Evolutionary conservation across 2,888 invertebrate genomes (phyloP).

Genomic region (Endotricha flammealis): DNA sequence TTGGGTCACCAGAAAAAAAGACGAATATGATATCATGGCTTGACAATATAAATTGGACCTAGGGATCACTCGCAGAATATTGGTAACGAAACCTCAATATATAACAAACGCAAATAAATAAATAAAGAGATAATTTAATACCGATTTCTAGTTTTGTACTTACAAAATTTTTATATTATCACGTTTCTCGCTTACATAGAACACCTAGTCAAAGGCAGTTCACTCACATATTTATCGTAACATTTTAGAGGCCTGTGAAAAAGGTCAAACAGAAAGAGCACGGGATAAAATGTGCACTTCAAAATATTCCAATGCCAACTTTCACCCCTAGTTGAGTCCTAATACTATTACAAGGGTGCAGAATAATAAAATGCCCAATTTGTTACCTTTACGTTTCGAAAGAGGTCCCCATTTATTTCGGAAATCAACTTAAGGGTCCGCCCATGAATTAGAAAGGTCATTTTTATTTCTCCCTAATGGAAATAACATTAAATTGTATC

Average conservation of each 20-base stretch:
- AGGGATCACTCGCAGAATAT: too few species aligned
- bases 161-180: too few species aligned
- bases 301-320: slow-evolving; percentile 27
- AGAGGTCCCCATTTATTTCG: slow-evolving; percentile 44
- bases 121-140: slow-evolving; percentile 9
- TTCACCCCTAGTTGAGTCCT: slow-evolving; percentile 35
- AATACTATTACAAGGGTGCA: slow-evolving; percentile 57
- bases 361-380: slow-evolving; percentile 67
- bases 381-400: slow-evolving; percentile 50
- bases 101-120: too few species aligned
- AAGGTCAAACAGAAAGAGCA: slow-evolving; percentile 7
- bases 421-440: slow-evolving; percentile 37
- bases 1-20: too few species aligned
- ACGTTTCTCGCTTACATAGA: too few species aligned
- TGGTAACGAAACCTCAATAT: too few species aligned
- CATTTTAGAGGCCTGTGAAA: too few species aligned
- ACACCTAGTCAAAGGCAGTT: too few species aligned
- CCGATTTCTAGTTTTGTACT: too few species aligned
- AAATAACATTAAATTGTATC: not conserved
- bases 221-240: too few species aligned
- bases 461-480: slow-evolving; percentile 17
- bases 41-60: too few species aligned
- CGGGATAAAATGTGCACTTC: slow-evolving; percentile 15
- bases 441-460: slow-evolving; percentile 22
- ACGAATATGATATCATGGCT: too few species aligned